These are phyloP conservation scores for Drosophila neonasuta DNA, from an alignment of 2,888 invertebrate species.

Conservation along the genomic window DNA sequence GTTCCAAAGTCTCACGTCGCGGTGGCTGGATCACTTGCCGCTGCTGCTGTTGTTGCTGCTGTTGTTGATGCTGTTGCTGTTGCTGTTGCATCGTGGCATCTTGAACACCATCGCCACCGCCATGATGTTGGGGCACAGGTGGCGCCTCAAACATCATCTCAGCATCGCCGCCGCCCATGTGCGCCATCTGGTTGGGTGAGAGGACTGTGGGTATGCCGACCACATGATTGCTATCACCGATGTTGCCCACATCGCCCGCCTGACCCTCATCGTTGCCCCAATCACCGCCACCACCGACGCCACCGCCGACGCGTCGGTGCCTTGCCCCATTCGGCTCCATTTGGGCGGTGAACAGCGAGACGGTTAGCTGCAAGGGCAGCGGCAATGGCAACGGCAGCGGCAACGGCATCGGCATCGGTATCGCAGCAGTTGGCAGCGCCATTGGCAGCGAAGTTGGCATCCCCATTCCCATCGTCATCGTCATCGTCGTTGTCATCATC, in stretches of 20 bases:
- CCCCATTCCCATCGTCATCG: neutral
- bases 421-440: too few species aligned
- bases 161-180: conserved; percentile 53
- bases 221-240: conserved; percentile 46
- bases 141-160: conserved; percentile 24
- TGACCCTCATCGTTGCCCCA: conserved; percentile 17
- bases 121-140: conserved; percentile 20
- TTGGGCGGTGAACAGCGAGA: neutral
- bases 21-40: conserved; percentile 41
- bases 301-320: too few species aligned
- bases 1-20: conserved; percentile 36
- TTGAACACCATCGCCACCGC: conserved; percentile 42
- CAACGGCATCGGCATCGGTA: neutral
- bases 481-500: neutral
- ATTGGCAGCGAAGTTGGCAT: neutral
- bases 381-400: neutral
- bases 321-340: conserved; percentile 3
- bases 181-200: conserved; percentile 27
- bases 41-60: neutral
- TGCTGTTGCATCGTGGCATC: neutral
- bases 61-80: conserved; percentile 13
- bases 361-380: conserved; percentile 2
- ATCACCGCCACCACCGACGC: neutral
- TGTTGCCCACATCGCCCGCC: conserved; percentile 36
- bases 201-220: conserved; percentile 37